Conservation (phyloP, 2,888 invertebrate species). For the Dilophus febrilis region DNA sequence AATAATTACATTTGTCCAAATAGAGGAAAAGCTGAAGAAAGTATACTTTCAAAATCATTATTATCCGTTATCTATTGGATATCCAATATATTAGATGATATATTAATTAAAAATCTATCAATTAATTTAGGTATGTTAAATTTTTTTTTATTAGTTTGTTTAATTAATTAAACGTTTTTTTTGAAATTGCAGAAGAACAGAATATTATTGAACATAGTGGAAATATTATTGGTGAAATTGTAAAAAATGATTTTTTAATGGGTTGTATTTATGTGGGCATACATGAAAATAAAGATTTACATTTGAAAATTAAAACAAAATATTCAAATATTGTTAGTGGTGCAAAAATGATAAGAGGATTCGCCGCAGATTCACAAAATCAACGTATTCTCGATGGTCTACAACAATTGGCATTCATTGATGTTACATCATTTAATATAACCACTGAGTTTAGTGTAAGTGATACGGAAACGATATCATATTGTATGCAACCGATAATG, state of each 20-base stretch:
- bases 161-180: not conserved
- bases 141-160: not conserved
- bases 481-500: constrained; percentile 62
- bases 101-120: constrained; percentile 34
- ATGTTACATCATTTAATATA: constrained; percentile 23
- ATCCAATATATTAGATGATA: too few species aligned
- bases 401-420: constrained; percentile 23
- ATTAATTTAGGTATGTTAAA: not conserved
- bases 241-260: constrained; percentile 55
- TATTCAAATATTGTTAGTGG: constrained; percentile 33
- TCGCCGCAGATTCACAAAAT: constrained; percentile 4
- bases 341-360: too few species aligned
- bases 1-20: constrained; percentile 29
- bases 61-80: constrained; percentile 69
- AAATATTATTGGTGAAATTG: constrained; percentile 45
- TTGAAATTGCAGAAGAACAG: constrained; percentile 22
- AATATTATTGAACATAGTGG: constrained; percentile 55
- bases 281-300: constrained; percentile 58
- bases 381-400: constrained; percentile 19
- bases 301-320: constrained; percentile 49
- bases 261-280: constrained; percentile 71
- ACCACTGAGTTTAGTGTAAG: constrained; percentile 35
- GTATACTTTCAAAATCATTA: constrained; percentile 66
- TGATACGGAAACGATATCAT: constrained; percentile 45
- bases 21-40: constrained; percentile 75